phyloP scores from a whole-genome alignment of 2,113 vertebrate genomes.

The Conger conger region DNA sequence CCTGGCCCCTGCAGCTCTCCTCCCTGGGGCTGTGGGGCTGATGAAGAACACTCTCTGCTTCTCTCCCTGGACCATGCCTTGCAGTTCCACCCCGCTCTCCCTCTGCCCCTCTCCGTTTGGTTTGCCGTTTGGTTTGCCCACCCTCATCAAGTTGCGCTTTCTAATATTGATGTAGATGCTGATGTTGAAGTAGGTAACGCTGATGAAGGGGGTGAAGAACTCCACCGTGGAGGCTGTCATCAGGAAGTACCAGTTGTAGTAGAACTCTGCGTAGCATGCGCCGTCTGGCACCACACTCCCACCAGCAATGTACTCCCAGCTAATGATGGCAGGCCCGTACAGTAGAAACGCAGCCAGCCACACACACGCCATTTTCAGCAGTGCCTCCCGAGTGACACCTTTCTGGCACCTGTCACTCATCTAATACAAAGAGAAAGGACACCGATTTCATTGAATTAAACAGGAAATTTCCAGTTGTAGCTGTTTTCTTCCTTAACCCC shows the following conservation, averaged over 20 bases:
- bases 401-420: slow-evolving; percentile 74
- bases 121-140: slow-evolving; percentile 42
- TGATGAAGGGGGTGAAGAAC: slow-evolving; percentile 76
- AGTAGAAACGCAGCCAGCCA: slow-evolving; percentile 74
- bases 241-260: slow-evolving; percentile 76
- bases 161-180: slow-evolving; percentile 75
- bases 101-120: slow-evolving; percentile 35
- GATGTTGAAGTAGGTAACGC: slow-evolving; percentile 70
- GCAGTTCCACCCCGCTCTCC: slow-evolving; percentile 54
- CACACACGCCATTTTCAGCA: slow-evolving; percentile 67
- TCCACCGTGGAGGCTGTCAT: slow-evolving; percentile 71
- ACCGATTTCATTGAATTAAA: not conserved
- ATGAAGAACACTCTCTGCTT: slow-evolving; percentile 60
- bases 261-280: slow-evolving; percentile 73
- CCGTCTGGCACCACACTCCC: slow-evolving; percentile 61
- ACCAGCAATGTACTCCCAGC: slow-evolving; percentile 68
- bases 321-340: slow-evolving; percentile 71
- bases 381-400: slow-evolving; percentile 58
- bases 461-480: too few species aligned
- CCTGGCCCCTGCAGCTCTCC: slow-evolving; percentile 12
- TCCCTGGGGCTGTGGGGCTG: slow-evolving; percentile 42
- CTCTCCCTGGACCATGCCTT: slow-evolving; percentile 42
- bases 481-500: too few species aligned
- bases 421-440: slow-evolving; percentile 38
- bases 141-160: slow-evolving; percentile 58